Percentiles rank a stretch among this genome's conserved stretches.
Evolutionary conservation across 2,888 invertebrate genomes (phyloP).

Genomic region (Electrophaes corylata): DNA sequence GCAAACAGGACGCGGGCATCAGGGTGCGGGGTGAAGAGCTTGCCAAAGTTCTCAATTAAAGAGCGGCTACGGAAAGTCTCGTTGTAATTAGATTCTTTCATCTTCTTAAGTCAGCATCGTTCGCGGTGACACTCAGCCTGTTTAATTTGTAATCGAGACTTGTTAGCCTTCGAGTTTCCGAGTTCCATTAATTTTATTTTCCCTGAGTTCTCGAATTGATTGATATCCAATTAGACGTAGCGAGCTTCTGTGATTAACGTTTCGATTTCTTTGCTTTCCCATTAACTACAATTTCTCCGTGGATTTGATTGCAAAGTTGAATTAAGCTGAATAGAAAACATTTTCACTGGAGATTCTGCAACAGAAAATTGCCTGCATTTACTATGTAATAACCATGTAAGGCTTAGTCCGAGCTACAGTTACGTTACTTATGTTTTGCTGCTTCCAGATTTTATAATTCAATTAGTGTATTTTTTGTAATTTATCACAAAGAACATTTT

Average conservation of each 20-base stretch:
- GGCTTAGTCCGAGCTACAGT: not conserved
- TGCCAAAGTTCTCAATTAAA: conserved; percentile 81
- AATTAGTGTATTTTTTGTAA: not conserved
- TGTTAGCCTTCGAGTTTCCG: conserved; percentile 65
- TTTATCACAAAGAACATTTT: not conserved
- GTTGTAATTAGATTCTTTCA: conserved; percentile 82
- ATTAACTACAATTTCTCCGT: conserved; percentile 35
- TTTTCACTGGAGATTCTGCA: conserved; percentile 28
- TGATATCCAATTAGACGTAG: conserved; percentile 64
- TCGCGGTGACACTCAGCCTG: conserved; percentile 72
- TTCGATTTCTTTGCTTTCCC: conserved; percentile 45
- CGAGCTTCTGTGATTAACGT: conserved; percentile 47
- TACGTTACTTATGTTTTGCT: conserved; percentile 17
- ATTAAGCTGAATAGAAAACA: conserved; percentile 33
- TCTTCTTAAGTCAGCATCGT: conserved; percentile 77
- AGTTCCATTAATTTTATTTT: conserved; percentile 74
- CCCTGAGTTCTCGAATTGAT: conserved; percentile 63
- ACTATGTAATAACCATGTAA: conserved; percentile 13
- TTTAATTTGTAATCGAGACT: conserved; percentile 83
- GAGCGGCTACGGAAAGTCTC: conserved; percentile 73
- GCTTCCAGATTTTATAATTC: not conserved
- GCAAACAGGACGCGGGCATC: conserved; percentile 63
- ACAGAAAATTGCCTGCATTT: conserved; percentile 27
- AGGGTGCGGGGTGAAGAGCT: conserved; percentile 39
- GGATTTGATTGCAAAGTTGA: conserved; percentile 34